phyloP scores from a whole-genome alignment of 1,140 invertebrate species.

The Zaprionus camerounensis region DNA sequence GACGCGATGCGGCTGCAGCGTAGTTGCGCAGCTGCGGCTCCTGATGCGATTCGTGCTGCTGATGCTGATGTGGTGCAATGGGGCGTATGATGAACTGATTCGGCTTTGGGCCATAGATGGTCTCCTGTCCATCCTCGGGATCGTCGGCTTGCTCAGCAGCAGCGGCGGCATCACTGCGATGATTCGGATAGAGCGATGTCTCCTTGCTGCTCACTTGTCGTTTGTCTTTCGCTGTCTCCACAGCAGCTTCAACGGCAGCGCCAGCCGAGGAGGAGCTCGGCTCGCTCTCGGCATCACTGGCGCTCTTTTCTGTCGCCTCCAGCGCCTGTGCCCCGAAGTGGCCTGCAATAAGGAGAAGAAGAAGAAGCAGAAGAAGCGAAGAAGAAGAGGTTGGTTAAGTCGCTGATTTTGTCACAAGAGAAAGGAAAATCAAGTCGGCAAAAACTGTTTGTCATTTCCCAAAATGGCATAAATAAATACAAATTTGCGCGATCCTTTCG shows the following conservation, averaged over 20 bases:
- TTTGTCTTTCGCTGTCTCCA: slow-evolving; percentile 74
- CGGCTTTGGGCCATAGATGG: slow-evolving; percentile 77
- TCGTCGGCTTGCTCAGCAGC: slow-evolving; percentile 50
- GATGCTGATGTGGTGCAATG: slow-evolving; percentile 74
- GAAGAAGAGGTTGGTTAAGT: slow-evolving; percentile 2
- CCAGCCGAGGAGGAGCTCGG: slow-evolving; percentile 15
- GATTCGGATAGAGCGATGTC: slow-evolving; percentile 74
- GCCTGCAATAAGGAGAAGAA: slow-evolving; percentile 33
- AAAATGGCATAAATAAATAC: slow-evolving; percentile 7
- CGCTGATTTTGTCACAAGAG: slow-evolving; percentile 6
- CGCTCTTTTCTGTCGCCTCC: slow-evolving; percentile 52
- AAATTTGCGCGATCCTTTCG: slow-evolving; percentile 6
- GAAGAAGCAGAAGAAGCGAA: background rate
- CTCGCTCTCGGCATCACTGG: too few relatives aligned
- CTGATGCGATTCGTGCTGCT: slow-evolving; percentile 75
- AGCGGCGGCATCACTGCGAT: slow-evolving; percentile 50
- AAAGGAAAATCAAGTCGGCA: slow-evolving; percentile 5
- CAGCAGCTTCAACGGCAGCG: slow-evolving; percentile 27
- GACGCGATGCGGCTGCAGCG: slow-evolving; percentile 67
- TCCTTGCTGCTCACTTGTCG: slow-evolving; percentile 77
- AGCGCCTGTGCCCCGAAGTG: slow-evolving; percentile 48
- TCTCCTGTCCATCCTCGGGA: slow-evolving; percentile 79
- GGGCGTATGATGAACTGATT: slow-evolving; percentile 82
- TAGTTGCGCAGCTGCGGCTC: slow-evolving; percentile 79
- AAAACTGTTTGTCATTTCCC: slow-evolving; percentile 13